Evolutionary conservation across 2,113 vertebrate species (phyloP), one percentile per base, ranked within the genome.

Genomic region (Phasianus colchicus): DNA sequence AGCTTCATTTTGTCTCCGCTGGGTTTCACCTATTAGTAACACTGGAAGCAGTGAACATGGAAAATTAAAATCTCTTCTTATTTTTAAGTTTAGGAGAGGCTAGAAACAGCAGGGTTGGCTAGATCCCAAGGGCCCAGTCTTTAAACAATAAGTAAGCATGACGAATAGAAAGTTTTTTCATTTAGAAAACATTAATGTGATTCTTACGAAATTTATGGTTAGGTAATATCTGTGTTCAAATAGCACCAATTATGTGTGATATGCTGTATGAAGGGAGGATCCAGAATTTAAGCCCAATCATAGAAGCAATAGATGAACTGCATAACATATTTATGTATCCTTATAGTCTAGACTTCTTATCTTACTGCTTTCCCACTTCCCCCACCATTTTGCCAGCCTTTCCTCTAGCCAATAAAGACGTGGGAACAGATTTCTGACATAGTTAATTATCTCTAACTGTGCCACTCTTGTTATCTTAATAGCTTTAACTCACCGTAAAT

Each of bases 271-370:
- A 80, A 89, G 71, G 64, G 20, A 94, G 42, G 67, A 83, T 27
- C 18, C 36, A 75, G 47, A 79, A 27, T 80, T 94, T 77, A 60
- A 91, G 38, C 69, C 42, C 55, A 83, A 65, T 50, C 1, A 0
- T 47, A 92, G 82, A 89, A 88, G 72, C 22, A 88, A 47, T 14
- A 71, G 29, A 67, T 83, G 72, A 83, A 72, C 64, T 77, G 64
- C 50, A 71, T 40, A 61, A 45, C 42, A 5, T 58, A 50, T 87
- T 22, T 85, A 50, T 83, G 34, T 60, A 64, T 63, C 22, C 83
- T 30, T 52, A 48, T 36, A 86, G 88, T 93, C 93, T 84, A 94
- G 93, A 95, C 80, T 90, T 86, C 47, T 95, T 95, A 94, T 94
- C 86, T 85, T 79, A 58, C 55, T 3, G 21, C 15, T 88, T 93